These are phyloP conservation scores for Morpho helenor DNA, from an alignment of 2,888 invertebrate genomes.

Conservation along the genomic window DNA sequence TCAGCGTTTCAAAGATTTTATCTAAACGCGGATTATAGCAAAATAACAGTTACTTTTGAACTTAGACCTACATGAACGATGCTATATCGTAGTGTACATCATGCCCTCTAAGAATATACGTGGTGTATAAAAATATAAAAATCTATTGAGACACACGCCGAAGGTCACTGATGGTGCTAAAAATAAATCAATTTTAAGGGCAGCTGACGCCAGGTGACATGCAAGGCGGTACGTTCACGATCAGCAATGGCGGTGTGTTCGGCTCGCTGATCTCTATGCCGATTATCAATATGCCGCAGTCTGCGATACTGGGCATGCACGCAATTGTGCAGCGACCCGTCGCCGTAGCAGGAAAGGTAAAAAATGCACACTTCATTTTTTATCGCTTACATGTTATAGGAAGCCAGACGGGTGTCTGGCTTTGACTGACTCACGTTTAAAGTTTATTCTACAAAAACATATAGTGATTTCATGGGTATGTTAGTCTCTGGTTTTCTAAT, in stretches of 20 bases:
- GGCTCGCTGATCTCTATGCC: constrained; percentile 98
- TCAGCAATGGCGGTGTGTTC: constrained; percentile 99
- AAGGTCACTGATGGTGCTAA: constrained; percentile 3
- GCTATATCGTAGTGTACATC: too few relatives aligned
- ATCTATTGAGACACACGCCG: not conserved
- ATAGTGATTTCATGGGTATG: too few relatives aligned
- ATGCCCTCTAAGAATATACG: too few relatives aligned
- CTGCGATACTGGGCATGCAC: constrained; percentile 99
- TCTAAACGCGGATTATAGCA: too few relatives aligned
- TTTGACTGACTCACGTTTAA: not conserved
- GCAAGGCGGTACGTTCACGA: constrained; percentile 99
- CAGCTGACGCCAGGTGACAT: constrained; percentile 96
- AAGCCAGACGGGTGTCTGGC: not conserved
- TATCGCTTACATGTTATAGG: not conserved
- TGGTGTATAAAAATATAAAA: not conserved
- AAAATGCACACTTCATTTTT: constrained; percentile 6
- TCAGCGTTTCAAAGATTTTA: too few relatives aligned
- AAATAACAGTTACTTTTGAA: too few relatives aligned
- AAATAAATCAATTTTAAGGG: constrained; percentile 38
- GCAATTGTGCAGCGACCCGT: constrained; percentile 96
- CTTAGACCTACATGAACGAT: too few relatives aligned
- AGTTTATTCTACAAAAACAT: too few relatives aligned
- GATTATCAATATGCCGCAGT: constrained; percentile 99
- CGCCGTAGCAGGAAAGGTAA: constrained; percentile 94
- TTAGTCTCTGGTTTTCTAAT: too few relatives aligned